These are phyloP conservation scores for Drosophila imparisetae DNA, from an alignment of 2,888 invertebrate species.

Conservation along the genomic window DNA sequence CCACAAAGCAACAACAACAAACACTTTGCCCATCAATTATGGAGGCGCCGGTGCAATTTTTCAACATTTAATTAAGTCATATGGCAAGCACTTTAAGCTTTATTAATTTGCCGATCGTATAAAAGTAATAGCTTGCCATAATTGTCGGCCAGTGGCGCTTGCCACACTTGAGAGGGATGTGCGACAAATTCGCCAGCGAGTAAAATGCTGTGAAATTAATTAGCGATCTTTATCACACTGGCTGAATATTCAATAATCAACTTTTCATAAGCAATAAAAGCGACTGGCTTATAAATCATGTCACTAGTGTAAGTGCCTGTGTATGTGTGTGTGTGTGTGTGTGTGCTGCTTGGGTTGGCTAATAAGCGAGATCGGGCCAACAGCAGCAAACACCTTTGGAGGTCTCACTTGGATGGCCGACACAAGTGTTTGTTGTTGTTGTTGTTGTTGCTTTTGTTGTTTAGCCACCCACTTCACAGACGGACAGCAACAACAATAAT, in stretches of 20 bases:
- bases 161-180: constrained; percentile 46
- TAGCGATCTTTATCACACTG: constrained; percentile 68
- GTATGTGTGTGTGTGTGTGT: background rate
- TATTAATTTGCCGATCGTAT: constrained; percentile 71
- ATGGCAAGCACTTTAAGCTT: constrained; percentile 69
- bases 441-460: constrained; percentile 60
- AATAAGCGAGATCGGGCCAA: constrained; percentile 62
- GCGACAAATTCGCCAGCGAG: constrained; percentile 43
- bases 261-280: constrained; percentile 55
- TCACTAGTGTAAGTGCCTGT: background rate
- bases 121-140: constrained; percentile 58
- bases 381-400: constrained; percentile 61
- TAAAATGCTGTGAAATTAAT: constrained; percentile 58
- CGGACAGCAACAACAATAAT: constrained; percentile 33
- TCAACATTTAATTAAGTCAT: constrained; percentile 76
- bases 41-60: constrained; percentile 58
- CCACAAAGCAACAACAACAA: constrained; percentile 2
- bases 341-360: constrained; percentile 49
- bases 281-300: constrained; percentile 27
- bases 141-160: constrained; percentile 32
- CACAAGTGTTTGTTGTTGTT: constrained; percentile 66
- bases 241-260: constrained; percentile 52
- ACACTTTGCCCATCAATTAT: constrained; percentile 57
- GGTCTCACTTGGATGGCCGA: constrained; percentile 53
- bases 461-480: constrained; percentile 62